Conservation (phyloP, 1,140 invertebrate species). For the Bombus huntii region DNA sequence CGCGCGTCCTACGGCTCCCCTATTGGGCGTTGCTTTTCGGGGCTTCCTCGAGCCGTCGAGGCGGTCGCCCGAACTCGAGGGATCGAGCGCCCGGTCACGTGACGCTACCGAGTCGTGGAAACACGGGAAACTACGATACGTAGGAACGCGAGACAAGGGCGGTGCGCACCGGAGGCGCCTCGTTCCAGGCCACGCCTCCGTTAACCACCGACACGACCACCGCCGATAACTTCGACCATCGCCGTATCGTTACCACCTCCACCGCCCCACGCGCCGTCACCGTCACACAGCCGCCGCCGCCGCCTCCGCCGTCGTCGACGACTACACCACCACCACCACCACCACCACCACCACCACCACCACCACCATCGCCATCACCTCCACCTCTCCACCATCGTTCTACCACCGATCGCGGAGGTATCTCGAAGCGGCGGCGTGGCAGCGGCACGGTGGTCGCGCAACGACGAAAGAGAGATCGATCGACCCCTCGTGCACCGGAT, state of each 20-base stretch:
- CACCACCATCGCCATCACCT: neutral
- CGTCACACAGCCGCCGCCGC: constrained; percentile 9
- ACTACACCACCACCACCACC: neutral
- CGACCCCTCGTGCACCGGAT: constrained; percentile 70
- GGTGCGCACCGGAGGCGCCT: constrained; percentile 69
- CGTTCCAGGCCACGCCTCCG: constrained; percentile 68
- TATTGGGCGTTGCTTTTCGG: constrained; percentile 27
- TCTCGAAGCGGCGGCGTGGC: constrained; percentile 57
- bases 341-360: neutral
- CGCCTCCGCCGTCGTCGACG: constrained; percentile 33
- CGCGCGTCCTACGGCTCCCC: constrained; percentile 27
- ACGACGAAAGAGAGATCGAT: constrained; percentile 81
- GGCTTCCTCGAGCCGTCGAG: constrained; percentile 17
- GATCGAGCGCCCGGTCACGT: constrained; percentile 15
- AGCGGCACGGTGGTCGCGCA: constrained; percentile 64
- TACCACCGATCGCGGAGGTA: constrained; percentile 61
- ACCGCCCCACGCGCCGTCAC: constrained; percentile 9
- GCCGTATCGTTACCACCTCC: constrained; percentile 59
- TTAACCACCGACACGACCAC: constrained; percentile 49
- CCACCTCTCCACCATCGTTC: constrained; percentile 25
- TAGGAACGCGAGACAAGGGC: constrained; percentile 66
- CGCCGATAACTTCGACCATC: constrained; percentile 40
- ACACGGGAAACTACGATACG: neutral
- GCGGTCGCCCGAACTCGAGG: constrained; percentile 15
- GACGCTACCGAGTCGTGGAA: neutral